A percentile compares a stretch with the other conserved stretches of the same genome.
Conservation (phyloP, 2,888 invertebrate species). For the Gonocerus acuteangulatus region DNA sequence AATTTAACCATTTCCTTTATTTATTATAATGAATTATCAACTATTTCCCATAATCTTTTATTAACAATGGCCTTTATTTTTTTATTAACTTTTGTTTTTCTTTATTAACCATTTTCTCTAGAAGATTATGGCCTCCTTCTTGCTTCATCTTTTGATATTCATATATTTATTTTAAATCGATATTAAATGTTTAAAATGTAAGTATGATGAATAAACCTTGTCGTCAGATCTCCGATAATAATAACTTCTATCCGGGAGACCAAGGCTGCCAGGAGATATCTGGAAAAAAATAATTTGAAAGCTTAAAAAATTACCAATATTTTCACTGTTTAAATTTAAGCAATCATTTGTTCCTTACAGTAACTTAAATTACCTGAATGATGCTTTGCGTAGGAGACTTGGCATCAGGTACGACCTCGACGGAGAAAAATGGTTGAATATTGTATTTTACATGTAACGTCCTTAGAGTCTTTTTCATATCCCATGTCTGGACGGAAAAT, state of each 20-base stretch:
- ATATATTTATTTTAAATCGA: too few species aligned
- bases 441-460: constrained; percentile 47
- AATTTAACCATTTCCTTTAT: too few species aligned
- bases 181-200: too few species aligned
- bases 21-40: too few species aligned
- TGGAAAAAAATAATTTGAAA: constrained; percentile 39
- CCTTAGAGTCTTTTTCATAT: constrained; percentile 43
- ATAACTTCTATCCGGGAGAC: constrained; percentile 49
- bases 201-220: too few species aligned
- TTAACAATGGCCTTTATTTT: too few species aligned
- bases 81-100: too few species aligned
- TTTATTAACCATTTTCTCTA: too few species aligned
- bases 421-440: constrained; percentile 49
- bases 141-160: too few species aligned
- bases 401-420: constrained; percentile 49
- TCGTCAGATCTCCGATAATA: constrained; percentile 46
- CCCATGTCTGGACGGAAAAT: constrained; percentile 45
- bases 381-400: constrained; percentile 45
- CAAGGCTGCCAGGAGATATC: constrained; percentile 50
- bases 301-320: background rate
- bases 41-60: too few species aligned
- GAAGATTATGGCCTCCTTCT: too few species aligned
- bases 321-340: background rate
- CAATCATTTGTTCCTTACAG: too few species aligned
- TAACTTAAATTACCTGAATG: constrained; percentile 43